phyloP scores from a whole-genome alignment of 2,113 vertebrate genomes.

The Ginglymostoma cirratum region DNA sequence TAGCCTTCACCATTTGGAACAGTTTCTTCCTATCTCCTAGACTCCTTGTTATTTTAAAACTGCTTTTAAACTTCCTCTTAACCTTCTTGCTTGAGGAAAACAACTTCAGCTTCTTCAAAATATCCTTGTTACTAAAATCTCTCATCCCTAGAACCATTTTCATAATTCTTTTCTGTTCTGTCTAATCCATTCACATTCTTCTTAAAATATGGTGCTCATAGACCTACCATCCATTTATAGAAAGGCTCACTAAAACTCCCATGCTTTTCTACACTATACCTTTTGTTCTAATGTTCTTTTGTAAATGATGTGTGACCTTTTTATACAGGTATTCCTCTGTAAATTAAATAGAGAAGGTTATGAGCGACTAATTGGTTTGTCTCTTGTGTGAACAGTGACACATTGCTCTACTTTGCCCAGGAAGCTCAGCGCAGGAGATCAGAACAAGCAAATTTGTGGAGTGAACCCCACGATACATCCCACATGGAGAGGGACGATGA shows the following conservation, averaged over 20 bases:
- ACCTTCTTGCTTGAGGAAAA: neutral
- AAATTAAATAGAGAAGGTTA: neutral
- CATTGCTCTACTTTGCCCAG: constrained; percentile 65
- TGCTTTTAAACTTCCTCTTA: too few relatives aligned
- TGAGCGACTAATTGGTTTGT: neutral
- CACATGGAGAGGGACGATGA: constrained; percentile 68
- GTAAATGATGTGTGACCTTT: neutral
- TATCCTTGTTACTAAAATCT: too few relatives aligned
- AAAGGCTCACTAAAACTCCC: neutral
- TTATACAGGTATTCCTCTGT: neutral
- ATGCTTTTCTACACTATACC: neutral
- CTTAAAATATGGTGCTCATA: neutral
- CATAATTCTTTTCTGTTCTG: neutral
- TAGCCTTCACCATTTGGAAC: too few relatives aligned
- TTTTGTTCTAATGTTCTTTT: neutral
- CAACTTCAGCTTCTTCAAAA: neutral
- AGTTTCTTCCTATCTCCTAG: too few relatives aligned
- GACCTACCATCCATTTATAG: neutral
- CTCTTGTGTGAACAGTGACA: constrained; percentile 48
- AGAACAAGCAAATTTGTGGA: constrained; percentile 73
- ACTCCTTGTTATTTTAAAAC: too few relatives aligned
- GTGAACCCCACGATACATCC: constrained; percentile 61
- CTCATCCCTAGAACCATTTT: neutral
- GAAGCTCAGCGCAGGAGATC: constrained; percentile 65
- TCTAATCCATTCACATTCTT: neutral